phyloP scores from a whole-genome alignment of 2,888 invertebrate genomes.

The Pediacus dermestoides region DNA sequence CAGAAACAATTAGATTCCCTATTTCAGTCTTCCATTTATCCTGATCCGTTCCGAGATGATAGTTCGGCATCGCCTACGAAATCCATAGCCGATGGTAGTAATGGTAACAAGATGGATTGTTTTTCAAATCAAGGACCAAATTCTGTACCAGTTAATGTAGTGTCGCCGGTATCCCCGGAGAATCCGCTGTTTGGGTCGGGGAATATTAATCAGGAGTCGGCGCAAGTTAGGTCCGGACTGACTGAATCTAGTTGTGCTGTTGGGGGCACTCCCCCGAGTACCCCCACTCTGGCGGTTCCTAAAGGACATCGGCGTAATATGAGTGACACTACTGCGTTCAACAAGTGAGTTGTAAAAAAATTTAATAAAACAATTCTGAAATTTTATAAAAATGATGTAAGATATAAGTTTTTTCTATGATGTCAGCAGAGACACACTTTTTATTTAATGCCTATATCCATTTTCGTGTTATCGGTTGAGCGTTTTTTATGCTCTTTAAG shows the following conservation, averaged over 20 bases:
- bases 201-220: slow-evolving; percentile 21
- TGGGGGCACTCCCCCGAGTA: slow-evolving; percentile 42
- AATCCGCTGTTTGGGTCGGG: slow-evolving; percentile 36
- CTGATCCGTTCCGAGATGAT: slow-evolving; percentile 68
- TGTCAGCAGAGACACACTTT: background rate
- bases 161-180: slow-evolving; percentile 38
- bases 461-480: too few species aligned
- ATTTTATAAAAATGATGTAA: slow-evolving; percentile 6
- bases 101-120: slow-evolving; percentile 30
- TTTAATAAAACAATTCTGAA: too few species aligned
- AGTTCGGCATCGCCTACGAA: slow-evolving; percentile 10
- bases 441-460: too few species aligned
- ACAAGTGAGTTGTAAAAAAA: slow-evolving; percentile 70
- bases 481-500: too few species aligned
- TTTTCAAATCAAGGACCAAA: slow-evolving; percentile 20
- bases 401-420: background rate
- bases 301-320: slow-evolving; percentile 74
- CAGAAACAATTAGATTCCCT: slow-evolving; percentile 57
- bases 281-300: slow-evolving; percentile 44
- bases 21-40: slow-evolving; percentile 64
- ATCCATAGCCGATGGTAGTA: slow-evolving; percentile 21
- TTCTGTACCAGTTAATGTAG: slow-evolving; percentile 23
- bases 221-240: slow-evolving; percentile 32
- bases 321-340: slow-evolving; percentile 80
- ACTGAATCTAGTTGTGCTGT: slow-evolving; percentile 44